Base-by-base conservation (phyloP, 2,797 vertebrate species). In the Manis javanica region DNA sequence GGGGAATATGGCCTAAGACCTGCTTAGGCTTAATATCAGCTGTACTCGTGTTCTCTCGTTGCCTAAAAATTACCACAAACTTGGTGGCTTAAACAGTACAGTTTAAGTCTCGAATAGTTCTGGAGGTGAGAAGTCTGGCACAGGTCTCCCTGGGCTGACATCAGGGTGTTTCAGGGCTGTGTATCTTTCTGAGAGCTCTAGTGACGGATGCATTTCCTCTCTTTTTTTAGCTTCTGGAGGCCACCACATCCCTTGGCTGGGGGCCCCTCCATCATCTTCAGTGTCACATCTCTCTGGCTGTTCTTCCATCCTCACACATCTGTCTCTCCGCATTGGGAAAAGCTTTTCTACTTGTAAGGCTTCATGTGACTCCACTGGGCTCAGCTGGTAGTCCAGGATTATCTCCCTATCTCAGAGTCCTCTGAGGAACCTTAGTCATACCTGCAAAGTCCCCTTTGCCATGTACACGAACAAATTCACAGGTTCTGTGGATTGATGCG, bases 301-400 rank as follows among this genome's bases (percentile, higher is more conserved):
- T 39, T 85, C 26, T 63, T 86, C 18, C 34, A 55, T 71, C 72
- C 31, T 86, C 63, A 37, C 55, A 19, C 34, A 55, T 63, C 23
- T 49, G 21, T 90, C 42, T 87, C 39, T 77, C 64, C 49, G 55
- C 18, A 26, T 24, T 37, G 37, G 29, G 46, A 69, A 69, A 90
- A 84, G 42, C 68, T 90, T 46, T 94, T 34, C 64, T 7, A 24
- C 23, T 94, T 88, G 63, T 85, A 94, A 71, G 87, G 55, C 63
- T 16, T 90, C 10, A 18, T 8, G 11, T 87, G 34, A 71, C 86
- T 42, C 34, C 78, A 34, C 63, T 39, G 64, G 42, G 63, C 12
- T 90, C 34, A 39, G 55, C 46, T 55, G 64, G 29, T 61, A 85
- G 42, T 46, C 29, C 63, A 90, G 64, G 34, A 53, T 86, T 64